Evolutionary conservation across 2,888 invertebrate species (phyloP).

Genomic region (Tenthredo scrophulariae): DNA sequence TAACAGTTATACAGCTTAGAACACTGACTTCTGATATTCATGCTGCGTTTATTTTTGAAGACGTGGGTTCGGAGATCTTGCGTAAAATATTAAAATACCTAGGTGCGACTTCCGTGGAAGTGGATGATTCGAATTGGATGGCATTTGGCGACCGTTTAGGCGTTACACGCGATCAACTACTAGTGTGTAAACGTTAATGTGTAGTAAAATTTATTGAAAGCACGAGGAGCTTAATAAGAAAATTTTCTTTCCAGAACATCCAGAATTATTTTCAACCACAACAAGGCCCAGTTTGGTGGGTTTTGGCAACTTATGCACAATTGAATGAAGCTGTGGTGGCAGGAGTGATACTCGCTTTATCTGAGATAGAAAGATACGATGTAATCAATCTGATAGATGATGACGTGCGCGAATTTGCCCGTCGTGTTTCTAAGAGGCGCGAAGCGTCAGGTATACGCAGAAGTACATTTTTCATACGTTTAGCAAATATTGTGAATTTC

Average conservation of each 20-base stretch:
- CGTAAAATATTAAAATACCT: conserved; percentile 69
- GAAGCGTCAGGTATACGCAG: not conserved
- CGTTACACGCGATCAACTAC: conserved; percentile 71
- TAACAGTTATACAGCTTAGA: conserved; percentile 61
- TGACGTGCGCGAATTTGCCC: conserved; percentile 68
- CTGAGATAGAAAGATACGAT: conserved; percentile 80
- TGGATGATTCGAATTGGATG: conserved; percentile 71
- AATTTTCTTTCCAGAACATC: conserved; percentile 77
- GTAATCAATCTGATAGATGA: conserved; percentile 80
- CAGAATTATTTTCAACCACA: conserved; percentile 79
- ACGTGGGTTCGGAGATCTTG: conserved; percentile 63
- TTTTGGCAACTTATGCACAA: conserved; percentile 80
- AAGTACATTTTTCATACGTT: not conserved
- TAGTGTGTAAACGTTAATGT: conserved; percentile 28
- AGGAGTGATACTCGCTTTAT: conserved; percentile 79
- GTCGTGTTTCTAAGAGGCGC: not conserved
- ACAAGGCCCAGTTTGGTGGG: conserved; percentile 80
- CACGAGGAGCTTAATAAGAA: not conserved
- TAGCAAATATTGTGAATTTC: not conserved
- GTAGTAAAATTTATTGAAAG: not conserved
- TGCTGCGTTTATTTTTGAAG: conserved; percentile 70
- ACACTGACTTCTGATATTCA: conserved; percentile 66
- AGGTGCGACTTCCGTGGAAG: conserved; percentile 69
- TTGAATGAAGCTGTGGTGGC: conserved; percentile 80
- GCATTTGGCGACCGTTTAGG: conserved; percentile 71